Conservation (phyloP, 2,113 vertebrate genomes). For the Blennius ocellaris region DNA sequence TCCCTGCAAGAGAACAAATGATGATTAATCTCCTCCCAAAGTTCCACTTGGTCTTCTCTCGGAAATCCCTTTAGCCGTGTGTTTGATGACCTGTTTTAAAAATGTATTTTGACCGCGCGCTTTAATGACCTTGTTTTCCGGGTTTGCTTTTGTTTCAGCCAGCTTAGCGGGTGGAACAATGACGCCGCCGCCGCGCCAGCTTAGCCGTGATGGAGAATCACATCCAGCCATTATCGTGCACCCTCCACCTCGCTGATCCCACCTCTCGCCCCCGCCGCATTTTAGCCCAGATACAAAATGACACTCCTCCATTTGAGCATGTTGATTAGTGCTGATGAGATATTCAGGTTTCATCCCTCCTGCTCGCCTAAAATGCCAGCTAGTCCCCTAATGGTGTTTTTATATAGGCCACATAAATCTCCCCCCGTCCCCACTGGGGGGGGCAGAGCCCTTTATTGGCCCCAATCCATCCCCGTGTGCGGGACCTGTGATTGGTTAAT, state of each 20-base stretch:
- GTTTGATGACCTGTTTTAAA: slow-evolving; percentile 41
- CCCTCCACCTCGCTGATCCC: slow-evolving; percentile 34
- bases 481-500: slow-evolving; percentile 70
- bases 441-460: slow-evolving; percentile 61
- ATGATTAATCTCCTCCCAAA: slow-evolving; percentile 40
- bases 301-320: slow-evolving; percentile 47
- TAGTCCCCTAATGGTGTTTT: slow-evolving; percentile 72
- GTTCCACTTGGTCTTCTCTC: too few species aligned
- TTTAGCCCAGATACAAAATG: slow-evolving; percentile 49
- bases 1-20: slow-evolving; percentile 42
- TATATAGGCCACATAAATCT: slow-evolving; percentile 81
- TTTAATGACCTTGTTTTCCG: too few species aligned
- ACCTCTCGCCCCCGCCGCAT: slow-evolving; percentile 36
- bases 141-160: slow-evolving; percentile 31
- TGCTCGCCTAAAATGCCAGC: slow-evolving; percentile 71
- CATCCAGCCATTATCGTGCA: slow-evolving; percentile 38
- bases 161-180: slow-evolving; percentile 61
- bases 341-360: slow-evolving; percentile 57
- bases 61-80: not conserved
- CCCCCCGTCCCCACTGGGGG: slow-evolving; percentile 55
- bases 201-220: slow-evolving; percentile 36
- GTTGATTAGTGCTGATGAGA: slow-evolving; percentile 73
- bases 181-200: slow-evolving; percentile 17
- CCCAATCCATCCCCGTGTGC: slow-evolving; percentile 38
- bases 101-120: too few species aligned